Evolutionary conservation across 2,797 vertebrate species (phyloP), one percentile per base, ranked within the genome.

Genomic region (Brachyalestes nurse): DNA sequence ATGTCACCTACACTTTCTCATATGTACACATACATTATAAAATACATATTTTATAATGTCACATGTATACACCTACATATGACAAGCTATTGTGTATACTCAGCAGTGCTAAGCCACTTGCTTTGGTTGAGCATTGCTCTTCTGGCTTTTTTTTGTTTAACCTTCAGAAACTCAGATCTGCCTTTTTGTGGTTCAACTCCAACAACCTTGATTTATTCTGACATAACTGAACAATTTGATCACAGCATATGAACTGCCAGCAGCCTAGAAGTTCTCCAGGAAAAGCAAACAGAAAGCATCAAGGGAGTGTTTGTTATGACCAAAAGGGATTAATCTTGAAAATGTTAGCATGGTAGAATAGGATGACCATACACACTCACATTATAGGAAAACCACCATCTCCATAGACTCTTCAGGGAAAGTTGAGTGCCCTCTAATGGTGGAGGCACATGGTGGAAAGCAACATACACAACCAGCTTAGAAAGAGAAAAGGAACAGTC

Each of bases 341-440:
- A 28, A n/a, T 40, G 16, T 40, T 40, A 66, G n/a, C 47, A 71
- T 2, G 25, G 69, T 28, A 28, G 69, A 12, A 71, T 47, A 34
- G 69, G 69, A 53, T 23, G 28, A 23, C 47, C 47, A 28, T 28
- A 34, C 14, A 51, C 6, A 28, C 6, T 70, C 49, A 53, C 25
- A 72, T 34, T 9, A 57, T 34, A 55, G 5, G 17, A 53, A 57
- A 71, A 47, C 45, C 51, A 8, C 21, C 6, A 8, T 49, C 5
- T 49, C 64, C 13, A 14, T 21, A 7, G 64, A 2, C 13, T 49
- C 28, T 72, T 57, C 51, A 38, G 19, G 25, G 17, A 28, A 57
- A 40, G 51, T 57, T 17, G 25, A 38, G 51, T 57, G 70, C 70
- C 70, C 70, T 72, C 70, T 72, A 72, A 16, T 72, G 70, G 70